Conservation (phyloP, 1,140 invertebrate species). For the Dryas iulia region DNA sequence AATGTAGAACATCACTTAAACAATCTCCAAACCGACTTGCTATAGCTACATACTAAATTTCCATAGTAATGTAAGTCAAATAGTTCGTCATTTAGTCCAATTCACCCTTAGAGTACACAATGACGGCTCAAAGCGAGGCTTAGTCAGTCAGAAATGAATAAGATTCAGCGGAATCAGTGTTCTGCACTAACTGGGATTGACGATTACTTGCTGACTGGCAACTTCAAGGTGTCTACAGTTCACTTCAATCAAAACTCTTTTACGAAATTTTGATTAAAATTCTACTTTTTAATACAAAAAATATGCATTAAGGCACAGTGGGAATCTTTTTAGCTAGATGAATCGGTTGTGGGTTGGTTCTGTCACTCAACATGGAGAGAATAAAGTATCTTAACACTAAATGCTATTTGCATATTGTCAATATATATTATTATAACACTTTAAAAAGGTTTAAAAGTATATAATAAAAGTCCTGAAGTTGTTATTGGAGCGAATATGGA, state of each 20-base stretch:
- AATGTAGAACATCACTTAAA: too few relatives aligned
- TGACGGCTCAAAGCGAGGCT: constrained; percentile 7
- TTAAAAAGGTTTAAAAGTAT: too few relatives aligned
- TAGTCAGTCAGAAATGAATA: not conserved
- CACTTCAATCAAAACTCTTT: not conserved
- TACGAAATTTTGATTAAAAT: not conserved
- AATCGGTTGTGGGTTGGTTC: too few relatives aligned
- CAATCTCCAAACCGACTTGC: not conserved
- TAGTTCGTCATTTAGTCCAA: not conserved
- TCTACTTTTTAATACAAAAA: too few relatives aligned
- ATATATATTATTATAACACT: too few relatives aligned
- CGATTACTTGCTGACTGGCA: constrained; percentile 5
- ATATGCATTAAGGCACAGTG: too few relatives aligned
- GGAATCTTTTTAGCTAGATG: too few relatives aligned
- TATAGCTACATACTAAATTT: not conserved
- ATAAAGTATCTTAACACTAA: too few relatives aligned
- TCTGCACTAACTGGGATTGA: constrained; percentile 1
- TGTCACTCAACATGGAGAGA: too few relatives aligned
- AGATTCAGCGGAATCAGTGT: constrained; percentile 12
- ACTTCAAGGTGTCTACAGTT: not conserved
- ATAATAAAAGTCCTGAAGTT: too few relatives aligned
- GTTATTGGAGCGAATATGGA: too few relatives aligned
- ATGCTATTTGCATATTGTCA: too few relatives aligned
- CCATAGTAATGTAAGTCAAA: not conserved
- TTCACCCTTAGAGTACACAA: constrained; percentile 7